Evolutionary conservation across 2,113 vertebrate genomes (phyloP), one percentile per base, ranked within the genome.

Genomic region (Octodon degus): DNA sequence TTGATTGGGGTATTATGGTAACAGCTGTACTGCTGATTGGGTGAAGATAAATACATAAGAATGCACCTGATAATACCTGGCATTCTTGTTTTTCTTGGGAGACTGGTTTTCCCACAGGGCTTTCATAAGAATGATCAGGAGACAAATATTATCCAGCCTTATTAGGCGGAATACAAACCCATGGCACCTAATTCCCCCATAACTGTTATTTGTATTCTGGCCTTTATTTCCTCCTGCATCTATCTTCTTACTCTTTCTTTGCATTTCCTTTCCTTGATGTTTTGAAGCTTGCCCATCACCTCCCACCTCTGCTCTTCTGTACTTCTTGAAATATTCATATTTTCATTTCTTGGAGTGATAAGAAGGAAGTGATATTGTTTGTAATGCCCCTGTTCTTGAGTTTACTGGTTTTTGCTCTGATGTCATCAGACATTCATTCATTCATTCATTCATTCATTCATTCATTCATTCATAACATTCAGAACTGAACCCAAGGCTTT

Each of bases 1-100:
- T 95, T 96, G 97, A 97, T 97, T 74, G 63, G 74, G 79, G 85
- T 95, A 86, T 97, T 97, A 96, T 95, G 92, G 90, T 93, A 94
- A 96, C 88, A 97, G 90, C 83, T 96, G 50, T 94, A 76, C 62
- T 89, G 79, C 86, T 97, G 87, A 90, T 77, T 92, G 79, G 92
- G 91, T 86, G 34, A 92, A 95, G 95, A 97, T 95, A 97, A 95
- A 91, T 95, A 92, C 63, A 82, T 13, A 92, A 86, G 92, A 89
- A 96, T 30, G 79, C 80, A 92, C 55, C 92, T 93, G 40, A 86
- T 85, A 60, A 94, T 94, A 88, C 72, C 91, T 96, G 60, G 24
- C 58, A 25, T 43, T 53, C 40, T 83, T 93, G 47, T 85, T 95
- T 94, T 89, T 86, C 89, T 67, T 24, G 27, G 72, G 81, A 85